Evolutionary conservation across 2,113 vertebrate species (phyloP).

Genomic region (Leucopsar rothschildi): DNA sequence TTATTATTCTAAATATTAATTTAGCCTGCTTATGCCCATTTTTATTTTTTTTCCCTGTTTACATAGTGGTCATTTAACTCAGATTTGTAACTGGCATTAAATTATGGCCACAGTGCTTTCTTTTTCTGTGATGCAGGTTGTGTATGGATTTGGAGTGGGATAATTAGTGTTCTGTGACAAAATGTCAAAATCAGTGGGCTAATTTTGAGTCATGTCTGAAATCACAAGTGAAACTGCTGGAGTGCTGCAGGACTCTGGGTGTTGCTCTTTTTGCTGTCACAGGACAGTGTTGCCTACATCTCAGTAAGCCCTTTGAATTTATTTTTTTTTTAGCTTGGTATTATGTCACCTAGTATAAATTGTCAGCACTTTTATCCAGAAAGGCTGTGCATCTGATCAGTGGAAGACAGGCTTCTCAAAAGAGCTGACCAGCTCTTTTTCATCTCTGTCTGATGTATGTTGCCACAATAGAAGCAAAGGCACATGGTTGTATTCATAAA

Average conservation of each 20-base stretch:
- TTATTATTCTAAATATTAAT: constrained; percentile 41
- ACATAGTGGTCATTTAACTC: neutral
- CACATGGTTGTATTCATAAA: neutral
- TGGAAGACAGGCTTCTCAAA: neutral
- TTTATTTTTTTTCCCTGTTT: neutral
- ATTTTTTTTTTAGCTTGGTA: neutral
- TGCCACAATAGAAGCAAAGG: neutral
- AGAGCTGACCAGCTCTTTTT: neutral
- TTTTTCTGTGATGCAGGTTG: neutral
- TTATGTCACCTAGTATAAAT: neutral
- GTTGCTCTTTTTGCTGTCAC: neutral
- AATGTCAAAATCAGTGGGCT: neutral
- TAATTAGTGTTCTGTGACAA: neutral
- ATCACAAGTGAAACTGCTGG: neutral
- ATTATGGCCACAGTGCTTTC: neutral
- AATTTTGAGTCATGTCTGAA: neutral
- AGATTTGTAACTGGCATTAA: neutral
- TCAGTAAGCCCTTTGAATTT: neutral
- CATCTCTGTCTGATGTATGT: neutral
- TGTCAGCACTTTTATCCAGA: neutral
- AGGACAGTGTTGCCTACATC: neutral
- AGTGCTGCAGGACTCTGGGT: neutral
- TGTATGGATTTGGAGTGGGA: neutral
- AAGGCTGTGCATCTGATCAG: neutral
- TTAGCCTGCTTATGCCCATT: constrained; percentile 34